A percentile compares a stretch with the other conserved stretches of the same genome.
Conservation (phyloP, 2,113 vertebrate species). For the Cynoglossus semilaevis region DNA sequence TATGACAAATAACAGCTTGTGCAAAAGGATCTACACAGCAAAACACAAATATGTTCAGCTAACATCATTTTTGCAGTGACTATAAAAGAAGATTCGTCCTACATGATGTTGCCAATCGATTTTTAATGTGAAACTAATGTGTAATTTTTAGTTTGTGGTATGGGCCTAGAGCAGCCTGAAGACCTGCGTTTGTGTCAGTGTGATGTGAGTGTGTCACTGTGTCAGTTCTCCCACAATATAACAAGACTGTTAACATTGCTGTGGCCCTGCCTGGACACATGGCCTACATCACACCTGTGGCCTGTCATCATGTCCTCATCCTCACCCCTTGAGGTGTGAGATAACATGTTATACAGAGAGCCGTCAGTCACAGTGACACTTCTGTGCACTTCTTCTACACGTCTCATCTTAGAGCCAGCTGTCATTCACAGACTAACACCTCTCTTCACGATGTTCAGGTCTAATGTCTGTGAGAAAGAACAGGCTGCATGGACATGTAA, state of each 20-base stretch:
- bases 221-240: neutral
- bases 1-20: no score
- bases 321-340: conserved; percentile 14
- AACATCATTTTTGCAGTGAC: no score
- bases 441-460: conserved; percentile 20
- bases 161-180: no score
- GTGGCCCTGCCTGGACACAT: neutral
- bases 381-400: neutral
- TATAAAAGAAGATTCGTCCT: no score
- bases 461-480: conserved; percentile 19
- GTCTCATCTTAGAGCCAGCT: conserved; percentile 1
- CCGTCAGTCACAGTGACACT: conserved; percentile 39
- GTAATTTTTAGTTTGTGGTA: no score
- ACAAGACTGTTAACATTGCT: neutral
- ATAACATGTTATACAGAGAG: conserved; percentile 21
- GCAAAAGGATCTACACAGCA: no score
- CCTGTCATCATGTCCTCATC: neutral
- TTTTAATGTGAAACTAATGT: no score
- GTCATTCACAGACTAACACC: conserved; percentile 24
- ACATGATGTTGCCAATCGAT: no score
- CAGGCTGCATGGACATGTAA: conserved; percentile 4
- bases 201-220: no score
- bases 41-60: no score
- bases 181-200: no score
- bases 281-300: neutral